phyloP scores from a whole-genome alignment of 1,140 invertebrate genomes.

The Hycleus cichorii region DNA sequence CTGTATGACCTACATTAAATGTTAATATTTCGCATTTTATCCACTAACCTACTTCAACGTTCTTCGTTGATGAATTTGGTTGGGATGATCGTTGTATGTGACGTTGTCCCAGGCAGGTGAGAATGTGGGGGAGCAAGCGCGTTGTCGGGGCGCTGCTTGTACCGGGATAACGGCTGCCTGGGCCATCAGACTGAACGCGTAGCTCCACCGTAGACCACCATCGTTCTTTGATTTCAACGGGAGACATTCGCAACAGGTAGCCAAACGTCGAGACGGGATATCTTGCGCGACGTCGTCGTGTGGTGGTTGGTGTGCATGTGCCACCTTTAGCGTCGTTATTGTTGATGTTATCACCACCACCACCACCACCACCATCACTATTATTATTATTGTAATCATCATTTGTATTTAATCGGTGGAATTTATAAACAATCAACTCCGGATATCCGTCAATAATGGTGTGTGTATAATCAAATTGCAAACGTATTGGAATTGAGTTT shows the following conservation, averaged over 20 bases:
- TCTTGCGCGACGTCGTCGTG: neutral
- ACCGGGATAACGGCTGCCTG: conserved; percentile 23
- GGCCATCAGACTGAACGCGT: conserved; percentile 24
- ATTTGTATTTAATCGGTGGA: neutral
- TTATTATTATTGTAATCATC: neutral
- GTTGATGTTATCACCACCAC: neutral
- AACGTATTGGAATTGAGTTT: too few species aligned
- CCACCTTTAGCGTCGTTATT: neutral
- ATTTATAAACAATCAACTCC: neutral
- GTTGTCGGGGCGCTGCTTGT: conserved; percentile 16
- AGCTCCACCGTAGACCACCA: conserved; percentile 18
- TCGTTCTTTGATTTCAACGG: conserved; percentile 10
- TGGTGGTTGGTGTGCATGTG: neutral
- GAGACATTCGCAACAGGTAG: conserved; percentile 28
- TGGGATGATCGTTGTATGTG: neutral
- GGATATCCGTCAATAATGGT: too few species aligned
- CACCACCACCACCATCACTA: neutral
- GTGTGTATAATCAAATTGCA: too few species aligned
- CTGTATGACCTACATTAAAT: neutral
- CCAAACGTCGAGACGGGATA: conserved; percentile 11
- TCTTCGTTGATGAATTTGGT: neutral
- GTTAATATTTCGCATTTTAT: conserved; percentile 2
- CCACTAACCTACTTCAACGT: conserved; percentile 16
- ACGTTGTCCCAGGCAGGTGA: conserved; percentile 15
- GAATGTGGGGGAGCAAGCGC: conserved; percentile 21